These are phyloP conservation scores for Callinectes sapidus DNA, from an alignment of 2,888 invertebrate species.

Conservation along the genomic window DNA sequence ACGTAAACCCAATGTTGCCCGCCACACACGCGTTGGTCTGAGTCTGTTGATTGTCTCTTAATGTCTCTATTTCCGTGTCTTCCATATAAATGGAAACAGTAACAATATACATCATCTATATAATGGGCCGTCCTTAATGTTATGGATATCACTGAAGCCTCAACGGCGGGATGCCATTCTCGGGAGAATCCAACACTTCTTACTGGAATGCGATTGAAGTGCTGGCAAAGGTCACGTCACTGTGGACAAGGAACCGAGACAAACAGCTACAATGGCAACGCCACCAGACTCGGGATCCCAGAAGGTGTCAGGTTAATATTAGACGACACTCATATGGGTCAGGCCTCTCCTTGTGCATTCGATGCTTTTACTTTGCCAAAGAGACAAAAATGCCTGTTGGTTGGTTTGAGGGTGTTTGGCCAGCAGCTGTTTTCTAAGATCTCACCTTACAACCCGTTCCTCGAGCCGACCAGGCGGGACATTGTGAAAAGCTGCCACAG, in stretches of 20 bases:
- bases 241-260: not conserved
- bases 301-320: conserved; percentile 36
- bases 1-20: not conserved
- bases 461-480: conserved; percentile 40
- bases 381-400: not conserved
- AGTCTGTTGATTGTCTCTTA: not conserved
- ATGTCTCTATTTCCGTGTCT: not conserved
- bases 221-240: conserved; percentile 13
- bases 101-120: not conserved
- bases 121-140: not conserved
- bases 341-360: conserved; percentile 34
- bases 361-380: conserved; percentile 42
- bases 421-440: not conserved
- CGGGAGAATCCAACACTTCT: not conserved
- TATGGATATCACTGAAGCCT: not conserved
- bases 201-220: not conserved
- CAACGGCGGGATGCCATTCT: not conserved
- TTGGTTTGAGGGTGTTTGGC: conserved; percentile 32
- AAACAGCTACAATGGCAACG: conserved; percentile 33
- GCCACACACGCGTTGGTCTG: not conserved
- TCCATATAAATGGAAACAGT: not conserved
- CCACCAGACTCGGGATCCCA: not conserved
- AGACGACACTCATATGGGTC: conserved; percentile 41
- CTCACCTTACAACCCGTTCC: conserved; percentile 38
- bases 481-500: conserved; percentile 32